phyloP scores from a whole-genome alignment of 2,113 vertebrate genomes.

The Clarias batrachus region DNA sequence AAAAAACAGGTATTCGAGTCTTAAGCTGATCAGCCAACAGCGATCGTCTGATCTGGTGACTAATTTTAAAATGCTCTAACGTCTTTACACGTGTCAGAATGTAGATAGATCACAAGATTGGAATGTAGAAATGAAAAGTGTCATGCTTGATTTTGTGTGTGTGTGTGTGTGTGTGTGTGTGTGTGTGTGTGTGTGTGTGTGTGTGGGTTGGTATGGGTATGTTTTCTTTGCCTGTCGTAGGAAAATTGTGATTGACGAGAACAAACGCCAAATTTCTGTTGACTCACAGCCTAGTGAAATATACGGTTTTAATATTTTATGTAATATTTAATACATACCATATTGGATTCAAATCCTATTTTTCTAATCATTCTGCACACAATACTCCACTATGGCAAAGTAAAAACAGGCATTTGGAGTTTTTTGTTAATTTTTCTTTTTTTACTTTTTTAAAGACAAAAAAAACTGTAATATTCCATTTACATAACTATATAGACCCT shows the following conservation, averaged over 20 bases:
- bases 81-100: conserved; percentile 27
- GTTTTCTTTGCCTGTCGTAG: conserved; percentile 26
- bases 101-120: conserved; percentile 26
- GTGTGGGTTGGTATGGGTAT: conserved; percentile 6
- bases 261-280: neutral
- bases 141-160: conserved; percentile 19
- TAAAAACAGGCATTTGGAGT: too few relatives aligned
- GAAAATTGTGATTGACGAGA: conserved; percentile 19
- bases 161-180: neutral
- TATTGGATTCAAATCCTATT: too few relatives aligned
- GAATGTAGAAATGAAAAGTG: conserved; percentile 29
- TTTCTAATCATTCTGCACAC: too few relatives aligned
- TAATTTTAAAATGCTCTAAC: conserved; percentile 30
- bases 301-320: neutral
- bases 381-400: too few relatives aligned
- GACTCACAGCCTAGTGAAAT: neutral
- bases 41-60: conserved; percentile 6
- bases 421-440: too few relatives aligned
- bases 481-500: too few relatives aligned
- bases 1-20: conserved; percentile 9
- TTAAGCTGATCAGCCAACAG: conserved; percentile 7
- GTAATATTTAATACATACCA: too few relatives aligned
- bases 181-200: neutral
- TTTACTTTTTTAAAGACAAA: neutral
- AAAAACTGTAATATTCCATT: too few relatives aligned